phyloP scores from a whole-genome alignment of 2,888 invertebrate genomes.

The Villa cingulata region DNA sequence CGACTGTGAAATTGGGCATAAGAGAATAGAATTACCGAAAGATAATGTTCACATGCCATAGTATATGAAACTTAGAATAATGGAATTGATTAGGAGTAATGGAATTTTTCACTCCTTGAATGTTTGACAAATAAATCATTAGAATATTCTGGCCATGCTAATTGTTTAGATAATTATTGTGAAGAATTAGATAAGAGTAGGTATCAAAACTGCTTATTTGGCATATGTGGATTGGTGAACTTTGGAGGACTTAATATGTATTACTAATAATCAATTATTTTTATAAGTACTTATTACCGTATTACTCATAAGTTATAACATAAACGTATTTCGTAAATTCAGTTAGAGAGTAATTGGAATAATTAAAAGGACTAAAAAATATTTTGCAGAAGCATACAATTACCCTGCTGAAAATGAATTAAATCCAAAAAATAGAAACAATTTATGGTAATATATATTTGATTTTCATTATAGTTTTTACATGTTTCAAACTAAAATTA shows the following conservation, averaged over 20 bases:
- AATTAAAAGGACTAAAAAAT: no score
- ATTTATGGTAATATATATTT: background rate
- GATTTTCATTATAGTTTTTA: no score
- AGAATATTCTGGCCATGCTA: background rate
- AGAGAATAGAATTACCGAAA: no score
- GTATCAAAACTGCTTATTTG: conserved; percentile 15
- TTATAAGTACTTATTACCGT: no score
- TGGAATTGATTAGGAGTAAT: conserved; percentile 18
- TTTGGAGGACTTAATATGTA: conserved; percentile 12
- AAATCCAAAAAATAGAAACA: background rate
- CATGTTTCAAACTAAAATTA: no score
- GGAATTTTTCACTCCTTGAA: conserved; percentile 18
- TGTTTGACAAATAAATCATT: background rate
- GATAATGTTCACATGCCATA: no score
- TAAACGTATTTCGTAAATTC: no score
- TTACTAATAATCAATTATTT: conserved; percentile 15
- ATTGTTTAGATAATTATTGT: background rate
- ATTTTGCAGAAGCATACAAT: background rate
- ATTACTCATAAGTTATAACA: no score
- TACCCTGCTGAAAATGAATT: background rate
- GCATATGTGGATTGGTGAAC: conserved; percentile 15
- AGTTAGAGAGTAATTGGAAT: no score
- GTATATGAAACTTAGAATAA: conserved; percentile 16
- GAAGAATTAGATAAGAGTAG: conserved; percentile 13
- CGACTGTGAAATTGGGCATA: no score